Base-by-base conservation (phyloP, 2,797 vertebrate species). In the Pempheris klunzingeri region DNA sequence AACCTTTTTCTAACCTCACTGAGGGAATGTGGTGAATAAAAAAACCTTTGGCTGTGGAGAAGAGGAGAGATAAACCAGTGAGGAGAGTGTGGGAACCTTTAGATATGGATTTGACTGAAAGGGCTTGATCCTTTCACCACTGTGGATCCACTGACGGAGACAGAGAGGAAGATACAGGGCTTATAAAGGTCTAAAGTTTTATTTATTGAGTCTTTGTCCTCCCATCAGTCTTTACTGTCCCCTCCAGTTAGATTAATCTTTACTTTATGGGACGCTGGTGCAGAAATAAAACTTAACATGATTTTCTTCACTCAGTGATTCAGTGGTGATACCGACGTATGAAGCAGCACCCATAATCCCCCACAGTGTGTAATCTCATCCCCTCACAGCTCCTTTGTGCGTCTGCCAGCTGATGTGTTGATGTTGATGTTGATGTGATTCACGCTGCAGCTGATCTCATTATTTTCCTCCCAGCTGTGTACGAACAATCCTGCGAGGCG, bases 401-500 rank as follows among this genome's bases (percentile, higher is more conserved):
- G 41, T 63, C 36, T 30, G 30, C 43, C 4, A 47, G 18, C 57
- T 28, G 44, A 30, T 50, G 12, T 60, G 50, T 60, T 57, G 64
- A 64, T 36, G 53, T 54, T 53, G 62, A 66, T 24, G 28, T 41
- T 58, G 55, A 34, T 38, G 41, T 69, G 41, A 66, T 58, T 54
- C 55, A 36, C 8, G 47, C 46, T 12, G 41, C 22, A 30, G 69
- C 59, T 78, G 54, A 69, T 74, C 57, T 76, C 39, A 53, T 86
- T 78, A 28, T 86, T 53, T 76, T 36, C 68, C 69, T 49, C 43
- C 69, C 80, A 83, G 95, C 95, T 22, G 92, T 94, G 85, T 94
- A 93, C 41, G 91, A 95, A 69, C 83, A 87, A 41, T 96, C 95
- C 10, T 96, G 95, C 15, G 95, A 95, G 78, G 94, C 93, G 3